Base-by-base conservation (phyloP, 2,797 vertebrate species). In the Vespertilio murinus region DNA sequence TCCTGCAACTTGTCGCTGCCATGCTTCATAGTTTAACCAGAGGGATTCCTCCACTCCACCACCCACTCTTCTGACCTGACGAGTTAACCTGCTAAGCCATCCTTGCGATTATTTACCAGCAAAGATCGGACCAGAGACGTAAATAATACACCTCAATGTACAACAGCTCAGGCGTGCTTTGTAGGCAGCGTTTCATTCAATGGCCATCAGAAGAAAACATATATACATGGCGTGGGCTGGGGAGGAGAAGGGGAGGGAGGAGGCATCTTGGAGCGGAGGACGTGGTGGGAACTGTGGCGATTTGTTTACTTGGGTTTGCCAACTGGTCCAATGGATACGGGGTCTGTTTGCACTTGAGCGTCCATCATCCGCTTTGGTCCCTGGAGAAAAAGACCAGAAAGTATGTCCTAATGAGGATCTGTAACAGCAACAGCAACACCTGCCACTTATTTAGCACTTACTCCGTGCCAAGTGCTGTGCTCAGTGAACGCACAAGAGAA, bases 281-380 rank as follows among this genome's bases (percentile, higher is more conserved):
- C 91, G 92, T 23, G 64, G 54, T 17, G 88, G 88, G 96, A 75
- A 93, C 95, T 5, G 84, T 9, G 80, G 70, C n/a, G 86, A 91
- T 98, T 88, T 97, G 85, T 98, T 97, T 99, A 99, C 98, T 99
- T 99, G 98, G 98, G 96, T 98, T 99, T 99, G 95, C 99, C 99
- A 10, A 98, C 97, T 45, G 99, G 98, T 96, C 98, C 97, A 49
- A 98, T 98, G 91, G 98, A 97, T 65, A 98, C 98, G 0, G 99
- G 98, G 88, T 99, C 99, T 59, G 99, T 99, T 97, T 99, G 99
- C 96, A 99, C 99, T 73, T 98, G 98, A 0, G 99, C 99, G 2
- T 99, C 99, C 97, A 98, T 98, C 97, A 98, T 99, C 95, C 99
- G 99, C 97, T 99, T 99, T 97, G 99, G 98, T 70, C 99, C 98